Base-by-base conservation (phyloP, 2,888 invertebrate genomes). In the Zonitis immaculata region DNA sequence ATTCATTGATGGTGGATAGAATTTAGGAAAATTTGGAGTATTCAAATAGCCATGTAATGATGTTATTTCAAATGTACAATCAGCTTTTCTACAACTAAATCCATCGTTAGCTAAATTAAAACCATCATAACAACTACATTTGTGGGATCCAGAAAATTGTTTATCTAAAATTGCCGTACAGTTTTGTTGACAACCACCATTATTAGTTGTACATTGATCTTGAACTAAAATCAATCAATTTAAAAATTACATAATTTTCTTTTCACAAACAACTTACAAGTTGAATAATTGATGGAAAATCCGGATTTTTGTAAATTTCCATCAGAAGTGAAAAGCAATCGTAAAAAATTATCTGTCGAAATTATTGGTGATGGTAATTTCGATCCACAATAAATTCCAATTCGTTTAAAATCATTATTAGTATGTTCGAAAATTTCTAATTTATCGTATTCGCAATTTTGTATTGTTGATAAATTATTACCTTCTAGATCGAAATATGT, bases 401-500 rank as follows among this genome's bases (percentile, higher is more conserved):
- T 93, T 26, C 88, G 82, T 58, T 88, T 83, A 47, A 91, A 74
- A 51, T 88, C 86, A 60, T 89, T 88, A 32, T 88, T 88, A 1
- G 86, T 86, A 46, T 91, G 89, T 46, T 91, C 92, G 67, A 88
- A 87, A 6, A 67, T 86, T 59, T 93, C 90, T 26, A 98, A 87
- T 58, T 89, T 90, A 77, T 98, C 98, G 73, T 97, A 99, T 69
- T 96, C 95, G 76, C 98, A 98, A 73, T 95, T 95, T 79, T 92
- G 85, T 60, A 86, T 86, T 58, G 84, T 83, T 60, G 83, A 83
- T 72, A 91, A 89, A 73, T 94, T 92, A 70, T 93, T 93, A 18
- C 97, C 97, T 78, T 98, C 97, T 61, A 98, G 78, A 72, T 97
- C 95, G 68, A 97, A 96, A 72, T 96, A 95, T 0, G 96, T 95